These are phyloP conservation scores for Clarias laeviceps DNA, from an alignment of 2,797 vertebrate genomes.

Conservation along the genomic window DNA sequence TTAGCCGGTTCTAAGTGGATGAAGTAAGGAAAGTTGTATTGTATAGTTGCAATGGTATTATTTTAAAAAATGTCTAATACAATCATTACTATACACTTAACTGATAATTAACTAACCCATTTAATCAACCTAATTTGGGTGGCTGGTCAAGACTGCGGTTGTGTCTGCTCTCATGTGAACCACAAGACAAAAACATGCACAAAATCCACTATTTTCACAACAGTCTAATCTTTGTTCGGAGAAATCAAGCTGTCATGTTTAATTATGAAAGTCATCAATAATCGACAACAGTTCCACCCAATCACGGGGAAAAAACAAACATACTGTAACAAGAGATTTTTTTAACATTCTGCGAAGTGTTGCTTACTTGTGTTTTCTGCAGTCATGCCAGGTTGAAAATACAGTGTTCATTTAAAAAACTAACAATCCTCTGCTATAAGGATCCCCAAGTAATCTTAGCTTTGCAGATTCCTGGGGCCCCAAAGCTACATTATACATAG, in stretches of 20 bases:
- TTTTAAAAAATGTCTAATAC: not conserved
- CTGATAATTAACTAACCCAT: not conserved
- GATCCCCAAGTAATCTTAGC: constrained; percentile 40
- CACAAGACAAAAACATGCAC: not conserved
- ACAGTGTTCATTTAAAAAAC: not conserved
- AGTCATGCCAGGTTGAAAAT: constrained; percentile 11
- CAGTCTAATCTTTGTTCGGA: constrained; percentile 17
- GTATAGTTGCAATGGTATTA: no score
- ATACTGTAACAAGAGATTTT: not conserved
- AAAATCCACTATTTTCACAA: not conserved
- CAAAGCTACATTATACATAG: constrained; percentile 41
- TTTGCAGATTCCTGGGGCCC: constrained; percentile 38
- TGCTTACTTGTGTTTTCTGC: not conserved
- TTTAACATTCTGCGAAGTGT: not conserved
- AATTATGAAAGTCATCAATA: not conserved
- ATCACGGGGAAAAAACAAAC: not conserved
- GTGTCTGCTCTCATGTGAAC: not conserved
- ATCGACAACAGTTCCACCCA: not conserved
- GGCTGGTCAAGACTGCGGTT: not conserved
- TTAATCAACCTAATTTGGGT: not conserved
- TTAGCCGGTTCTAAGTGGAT: not conserved
- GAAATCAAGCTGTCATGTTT: constrained; percentile 3
- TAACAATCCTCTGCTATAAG: constrained; percentile 15
- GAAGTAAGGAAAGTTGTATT: not conserved
- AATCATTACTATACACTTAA: not conserved